These are phyloP conservation scores for Epizoanthus illoricatus DNA, from an alignment of 92 coral and sea anemone species.

Conservation along the genomic window DNA sequence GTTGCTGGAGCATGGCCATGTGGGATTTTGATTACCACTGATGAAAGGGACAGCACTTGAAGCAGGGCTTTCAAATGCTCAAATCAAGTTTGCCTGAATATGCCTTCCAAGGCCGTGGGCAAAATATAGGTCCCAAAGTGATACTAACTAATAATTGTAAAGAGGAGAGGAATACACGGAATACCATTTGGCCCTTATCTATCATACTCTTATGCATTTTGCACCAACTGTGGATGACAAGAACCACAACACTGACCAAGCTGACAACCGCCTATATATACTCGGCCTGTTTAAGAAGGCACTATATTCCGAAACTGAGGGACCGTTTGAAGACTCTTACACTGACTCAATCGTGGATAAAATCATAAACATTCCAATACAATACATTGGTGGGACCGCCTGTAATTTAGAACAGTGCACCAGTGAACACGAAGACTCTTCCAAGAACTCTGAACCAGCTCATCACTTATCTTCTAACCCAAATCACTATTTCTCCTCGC, in stretches of 20 bases:
- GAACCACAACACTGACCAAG: constrained; percentile 36
- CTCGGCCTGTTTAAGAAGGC: constrained; percentile 47
- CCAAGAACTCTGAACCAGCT: too few species aligned
- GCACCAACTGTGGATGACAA: constrained; percentile 46
- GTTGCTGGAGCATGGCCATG: constrained; percentile 44
- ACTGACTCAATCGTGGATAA: too few species aligned
- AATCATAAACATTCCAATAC: too few species aligned
- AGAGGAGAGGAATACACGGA: constrained; percentile 64
- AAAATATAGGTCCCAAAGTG: constrained; percentile 50
- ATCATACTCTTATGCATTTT: constrained; percentile 37
- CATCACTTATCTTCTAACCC: too few species aligned
- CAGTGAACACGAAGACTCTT: too few species aligned
- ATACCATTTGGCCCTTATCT: constrained; percentile 47
- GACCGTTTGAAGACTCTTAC: too few species aligned
- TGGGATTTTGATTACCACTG: constrained; percentile 42
- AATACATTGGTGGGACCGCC: too few species aligned
- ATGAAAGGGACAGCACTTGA: constrained; percentile 36
- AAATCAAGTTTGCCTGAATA: constrained; percentile 29
- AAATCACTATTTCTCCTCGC: too few species aligned
- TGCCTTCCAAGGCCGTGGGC: constrained; percentile 48
- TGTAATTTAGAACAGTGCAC: too few species aligned
- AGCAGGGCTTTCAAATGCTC: constrained; percentile 34
- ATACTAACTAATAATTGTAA: constrained; percentile 65
- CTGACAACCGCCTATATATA: constrained; percentile 29
- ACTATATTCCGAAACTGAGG: too few species aligned